Evolutionary conservation across 2,113 vertebrate species (phyloP), one percentile per base, ranked within the genome.

Genomic region (Nesogale talazaci): DNA sequence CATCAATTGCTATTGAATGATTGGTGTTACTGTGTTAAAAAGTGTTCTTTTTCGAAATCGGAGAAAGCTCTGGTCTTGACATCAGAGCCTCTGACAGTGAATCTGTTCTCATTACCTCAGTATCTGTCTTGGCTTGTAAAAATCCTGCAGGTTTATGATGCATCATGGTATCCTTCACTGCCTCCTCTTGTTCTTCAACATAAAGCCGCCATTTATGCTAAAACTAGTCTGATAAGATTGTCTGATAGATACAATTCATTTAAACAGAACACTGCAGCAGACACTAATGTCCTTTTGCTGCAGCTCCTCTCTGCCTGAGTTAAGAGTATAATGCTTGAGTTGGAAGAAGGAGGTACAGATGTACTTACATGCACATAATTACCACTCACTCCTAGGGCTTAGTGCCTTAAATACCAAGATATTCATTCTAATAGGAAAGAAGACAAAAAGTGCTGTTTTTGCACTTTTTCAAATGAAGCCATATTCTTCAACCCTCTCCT

Each of bases 31-130:
- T 72, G 9, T 86, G 83, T 90, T 90, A 40, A 79, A 93, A 83
- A 59, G 12, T 29, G 19, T 82, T 70, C 80, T 75, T 91, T 90
- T 56, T 57, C 79, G 90, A 94, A 94, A 94, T 65, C 83, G 52
- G 19, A 20, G 75, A 80, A 94, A 87, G 90, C 67, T 63, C 78
- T 31, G 25, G 36, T 52, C 80, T 77, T 94, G 91, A 92, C 90
- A 92, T 8, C 3, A 78, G 92, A 90, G 23, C 25, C 27, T 86
- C 84, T 96, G 92, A 95, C 84, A 91, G 72, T 70, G 86, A 94
- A 95, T 95, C 76, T 81, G 56, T 96, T 91, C 95, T 96, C 94
- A 96, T 97, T 97, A 86, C 95, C 34, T 69, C n/a, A 38, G 63
- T 59, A 83, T 93, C 90, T 91, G 79, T 70, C 69, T 78, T 72